phyloP scores from a whole-genome alignment of 2,888 invertebrate species.

The Atrina japonica region DNA sequence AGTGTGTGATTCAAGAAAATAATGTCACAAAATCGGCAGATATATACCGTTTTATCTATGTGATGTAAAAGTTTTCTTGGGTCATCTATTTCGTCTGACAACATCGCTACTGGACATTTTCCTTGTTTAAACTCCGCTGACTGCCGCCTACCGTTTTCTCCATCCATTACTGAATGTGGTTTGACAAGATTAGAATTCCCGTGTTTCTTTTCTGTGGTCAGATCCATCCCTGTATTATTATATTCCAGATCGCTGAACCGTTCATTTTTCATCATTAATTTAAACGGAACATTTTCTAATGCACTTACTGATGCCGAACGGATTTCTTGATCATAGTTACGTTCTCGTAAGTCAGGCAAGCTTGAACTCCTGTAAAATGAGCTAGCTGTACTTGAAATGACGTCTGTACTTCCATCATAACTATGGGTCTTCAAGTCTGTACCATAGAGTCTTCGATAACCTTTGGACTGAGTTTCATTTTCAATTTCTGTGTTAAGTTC shows the following conservation, averaged over 20 bases:
- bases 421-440: neutral
- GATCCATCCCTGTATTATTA: neutral
- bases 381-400: too few relatives aligned
- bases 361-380: constrained; percentile 19
- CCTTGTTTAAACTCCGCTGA: neutral
- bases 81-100: constrained; percentile 17
- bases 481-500: too few relatives aligned
- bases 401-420: too few relatives aligned
- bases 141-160: too few relatives aligned
- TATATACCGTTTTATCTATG: constrained; percentile 36
- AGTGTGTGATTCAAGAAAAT: constrained; percentile 97
- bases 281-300: neutral
- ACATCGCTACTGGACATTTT: neutral
- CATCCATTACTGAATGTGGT: too few relatives aligned
- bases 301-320: too few relatives aligned
- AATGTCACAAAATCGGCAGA: constrained; percentile 88
- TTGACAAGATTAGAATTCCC: too few relatives aligned
- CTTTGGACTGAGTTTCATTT: too few relatives aligned
- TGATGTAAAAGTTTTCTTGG: constrained; percentile 26
- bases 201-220: neutral
- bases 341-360: constrained; percentile 4
- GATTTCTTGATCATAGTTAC: too few relatives aligned
- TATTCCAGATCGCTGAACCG: neutral
- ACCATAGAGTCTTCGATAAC: too few relatives aligned
- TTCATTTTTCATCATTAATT: neutral